A percentile compares a stretch with the other conserved stretches of the same genome.
Conservation (phyloP, 1,140 invertebrate genomes). For the Glomeris maerens region DNA sequence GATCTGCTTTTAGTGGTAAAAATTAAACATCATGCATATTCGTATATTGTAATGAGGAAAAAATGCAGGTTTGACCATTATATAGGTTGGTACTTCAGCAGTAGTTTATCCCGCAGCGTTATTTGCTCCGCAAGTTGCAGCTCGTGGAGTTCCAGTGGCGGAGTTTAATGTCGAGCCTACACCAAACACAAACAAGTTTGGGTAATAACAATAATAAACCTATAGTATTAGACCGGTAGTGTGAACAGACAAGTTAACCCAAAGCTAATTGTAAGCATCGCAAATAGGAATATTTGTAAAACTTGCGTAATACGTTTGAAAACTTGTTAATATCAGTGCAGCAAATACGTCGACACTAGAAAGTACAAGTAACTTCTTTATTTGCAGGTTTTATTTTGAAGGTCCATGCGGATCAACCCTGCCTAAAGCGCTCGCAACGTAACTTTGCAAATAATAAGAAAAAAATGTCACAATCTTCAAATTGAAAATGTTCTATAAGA, state of each 20-base stretch:
- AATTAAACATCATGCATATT: too few species aligned
- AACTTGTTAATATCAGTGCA: slow-evolving; percentile 4
- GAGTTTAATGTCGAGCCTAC: slow-evolving; percentile 80
- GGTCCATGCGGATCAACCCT: slow-evolving; percentile 58
- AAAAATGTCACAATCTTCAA: too few species aligned
- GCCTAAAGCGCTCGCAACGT: slow-evolving; percentile 42
- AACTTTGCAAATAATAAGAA: too few species aligned
- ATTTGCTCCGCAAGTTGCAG: slow-evolving; percentile 45
- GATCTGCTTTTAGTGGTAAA: too few species aligned
- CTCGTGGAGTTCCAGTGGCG: slow-evolving; percentile 60
- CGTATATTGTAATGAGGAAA: background rate
- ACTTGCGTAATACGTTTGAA: slow-evolving; percentile 3
- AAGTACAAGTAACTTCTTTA: slow-evolving; percentile 17
- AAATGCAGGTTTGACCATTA: slow-evolving; percentile 11
- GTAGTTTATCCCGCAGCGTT: slow-evolving; percentile 40
- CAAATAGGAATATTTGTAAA: background rate
- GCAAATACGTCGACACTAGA: slow-evolving; percentile 12
- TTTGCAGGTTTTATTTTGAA: slow-evolving; percentile 53
- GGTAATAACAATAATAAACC: slow-evolving; percentile 33
- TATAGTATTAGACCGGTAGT: slow-evolving; percentile 1
- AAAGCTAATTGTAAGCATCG: slow-evolving; percentile 10
- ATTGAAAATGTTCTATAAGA: too few species aligned
- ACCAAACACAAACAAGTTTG: slow-evolving; percentile 49
- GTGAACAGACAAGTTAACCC: background rate
- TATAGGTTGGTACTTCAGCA: slow-evolving; percentile 38